A percentile compares a stretch with the other conserved stretches of the same genome.
Conservation (phyloP, 2,888 invertebrate genomes). For the Punctoribates punctum region DNA sequence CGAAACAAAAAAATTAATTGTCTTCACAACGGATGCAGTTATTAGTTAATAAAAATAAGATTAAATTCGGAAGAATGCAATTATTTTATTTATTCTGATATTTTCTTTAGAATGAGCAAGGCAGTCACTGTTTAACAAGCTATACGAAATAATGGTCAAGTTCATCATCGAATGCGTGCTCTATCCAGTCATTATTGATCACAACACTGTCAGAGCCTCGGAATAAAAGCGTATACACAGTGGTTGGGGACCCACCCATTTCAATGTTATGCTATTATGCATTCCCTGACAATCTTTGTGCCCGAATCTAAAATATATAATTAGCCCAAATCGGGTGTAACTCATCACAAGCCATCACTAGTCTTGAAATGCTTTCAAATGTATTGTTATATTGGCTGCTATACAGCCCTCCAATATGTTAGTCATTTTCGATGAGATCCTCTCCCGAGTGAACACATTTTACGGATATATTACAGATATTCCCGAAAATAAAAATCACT, state of each 20-base stretch:
- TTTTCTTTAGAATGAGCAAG: neutral
- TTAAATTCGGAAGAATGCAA: no score
- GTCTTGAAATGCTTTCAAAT: slow-evolving; percentile 9
- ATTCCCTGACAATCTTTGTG: slow-evolving; percentile 34
- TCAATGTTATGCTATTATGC: neutral
- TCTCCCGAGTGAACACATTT: no score
- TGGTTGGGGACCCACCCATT: slow-evolving; percentile 20
- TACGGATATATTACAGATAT: no score
- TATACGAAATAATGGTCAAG: slow-evolving; percentile 5
- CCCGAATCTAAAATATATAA: slow-evolving; percentile 27
- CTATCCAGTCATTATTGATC: neutral
- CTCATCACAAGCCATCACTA: slow-evolving; percentile 32
- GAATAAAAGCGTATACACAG: slow-evolving; percentile 22
- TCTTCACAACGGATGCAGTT: neutral
- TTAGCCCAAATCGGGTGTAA: slow-evolving; percentile 34
- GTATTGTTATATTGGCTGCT: neutral
- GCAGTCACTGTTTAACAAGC: neutral
- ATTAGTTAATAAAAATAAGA: no score
- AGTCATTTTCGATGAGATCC: neutral
- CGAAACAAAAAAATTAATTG: neutral
- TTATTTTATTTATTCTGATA: no score
- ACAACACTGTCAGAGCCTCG: neutral
- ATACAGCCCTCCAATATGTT: neutral
- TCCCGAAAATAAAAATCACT: no score
- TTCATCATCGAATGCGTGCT: neutral